Conservation (phyloP, 2,888 invertebrate genomes). For the Polymixis flavicincta region DNA sequence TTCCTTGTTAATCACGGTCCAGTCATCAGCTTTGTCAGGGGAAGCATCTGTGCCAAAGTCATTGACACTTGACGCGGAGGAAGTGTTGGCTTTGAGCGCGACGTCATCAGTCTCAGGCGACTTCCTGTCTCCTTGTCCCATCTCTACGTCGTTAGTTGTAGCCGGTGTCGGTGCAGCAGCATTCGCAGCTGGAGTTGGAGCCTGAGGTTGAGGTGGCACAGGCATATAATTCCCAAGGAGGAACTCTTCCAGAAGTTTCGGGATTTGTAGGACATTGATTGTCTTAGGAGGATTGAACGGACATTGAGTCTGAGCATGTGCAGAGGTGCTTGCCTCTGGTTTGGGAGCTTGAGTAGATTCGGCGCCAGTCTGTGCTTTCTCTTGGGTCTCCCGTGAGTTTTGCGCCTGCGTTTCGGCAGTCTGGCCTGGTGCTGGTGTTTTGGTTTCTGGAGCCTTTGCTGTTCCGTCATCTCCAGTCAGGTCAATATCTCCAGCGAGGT, state of each 20-base stretch:
- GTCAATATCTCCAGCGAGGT: conserved; percentile 85
- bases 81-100: conserved; percentile 59
- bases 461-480: conserved; percentile 57
- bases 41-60: conserved; percentile 72
- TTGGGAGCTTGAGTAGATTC: conserved; percentile 57
- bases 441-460: conserved; percentile 61
- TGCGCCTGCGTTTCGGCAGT: conserved; percentile 42
- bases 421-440: conserved; percentile 30
- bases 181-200: conserved; percentile 25
- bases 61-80: conserved; percentile 58
- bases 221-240: conserved; percentile 25
- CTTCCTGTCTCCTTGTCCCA: conserved; percentile 72
- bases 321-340: conserved; percentile 50
- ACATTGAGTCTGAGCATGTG: conserved; percentile 42
- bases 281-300: conserved; percentile 33
- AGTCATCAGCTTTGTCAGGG: conserved; percentile 80
- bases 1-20: conserved; percentile 85
- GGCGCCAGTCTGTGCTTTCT: conserved; percentile 50
- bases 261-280: conserved; percentile 25
- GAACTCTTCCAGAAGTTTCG: conserved; percentile 23
- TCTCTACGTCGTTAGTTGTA: conserved; percentile 69
- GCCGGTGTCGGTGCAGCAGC: conserved; percentile 40
- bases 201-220: conserved; percentile 3
- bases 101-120: conserved; percentile 50
- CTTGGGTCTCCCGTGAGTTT: conserved; percentile 49